Base-by-base conservation (phyloP, 1,140 invertebrate genomes). In the Euura lappo region DNA sequence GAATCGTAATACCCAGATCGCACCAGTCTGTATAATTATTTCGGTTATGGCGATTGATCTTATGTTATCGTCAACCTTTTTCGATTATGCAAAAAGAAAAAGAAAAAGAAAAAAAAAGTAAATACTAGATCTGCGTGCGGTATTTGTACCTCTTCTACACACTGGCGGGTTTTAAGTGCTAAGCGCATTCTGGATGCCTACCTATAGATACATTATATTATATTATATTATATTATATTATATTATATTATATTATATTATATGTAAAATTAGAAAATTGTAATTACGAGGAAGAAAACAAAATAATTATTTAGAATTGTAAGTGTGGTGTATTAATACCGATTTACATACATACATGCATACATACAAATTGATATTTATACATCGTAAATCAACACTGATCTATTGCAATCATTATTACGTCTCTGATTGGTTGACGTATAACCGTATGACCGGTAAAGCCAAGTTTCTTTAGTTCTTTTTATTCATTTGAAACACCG, bases 371-470 rank as follows among this genome's bases (percentile, higher is more conserved):
- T 44, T 45, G 69, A 47, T 70, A 70, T 70, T 70, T 28, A 28
- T 28, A 28, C 46, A 70, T 45, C 46, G 69, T 70, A 70, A 44
- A 74, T 74, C 47, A 51, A 69, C 68, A 75, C 65, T 72, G 13
- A 42, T 28, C 66, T 72, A 45, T 46, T 13, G 65, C 71, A 68
- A 73, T 75, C 11, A 67, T 60, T 60, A 70, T 51, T 73, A 70
- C 66, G 13, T 68, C 66, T 28, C 28, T 28, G 28, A 28, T 28
- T 28, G 28, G 28, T 28, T 28, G 28, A 8, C 44, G 66, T 68
- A 6, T 7, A 3, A 3, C 13, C 51, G 51, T 28, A 28, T 28
- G 28, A 64, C 13, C 44, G 66, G 44, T 11, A 68, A 4, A 8
- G 28, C 8, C 44, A 68, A 68, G 66, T 68, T 68, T 68, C 8